phyloP scores from a whole-genome alignment of 2,888 invertebrate species.

The Pristionchus japonicus region DNA sequence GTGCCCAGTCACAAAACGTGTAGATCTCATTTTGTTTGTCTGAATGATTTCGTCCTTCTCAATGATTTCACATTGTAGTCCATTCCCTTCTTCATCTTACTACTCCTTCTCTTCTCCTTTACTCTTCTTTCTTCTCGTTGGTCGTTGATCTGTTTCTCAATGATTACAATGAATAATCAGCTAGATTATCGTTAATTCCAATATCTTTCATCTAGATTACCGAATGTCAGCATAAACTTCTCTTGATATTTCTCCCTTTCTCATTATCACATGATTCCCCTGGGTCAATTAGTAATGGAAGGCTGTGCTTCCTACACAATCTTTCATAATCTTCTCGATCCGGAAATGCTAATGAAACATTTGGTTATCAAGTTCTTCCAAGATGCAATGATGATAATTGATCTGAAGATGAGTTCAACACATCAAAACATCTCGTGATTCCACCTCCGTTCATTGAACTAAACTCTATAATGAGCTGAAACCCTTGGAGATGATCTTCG shows the following conservation, averaged over 20 bases:
- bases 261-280: background rate
- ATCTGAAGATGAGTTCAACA: background rate
- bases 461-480: background rate
- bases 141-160: background rate
- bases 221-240: background rate
- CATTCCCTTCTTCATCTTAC: too few relatives aligned
- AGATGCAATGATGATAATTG: background rate
- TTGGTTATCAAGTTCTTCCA: background rate
- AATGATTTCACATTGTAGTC: background rate
- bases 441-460: background rate
- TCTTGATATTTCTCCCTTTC: background rate
- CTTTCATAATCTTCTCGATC: background rate
- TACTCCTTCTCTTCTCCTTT: too few relatives aligned
- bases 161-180: background rate
- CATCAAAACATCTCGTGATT: background rate
- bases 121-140: background rate
- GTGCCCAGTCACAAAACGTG: background rate
- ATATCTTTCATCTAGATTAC: background rate
- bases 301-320: background rate
- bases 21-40: background rate
- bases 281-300: background rate
- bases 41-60: background rate
- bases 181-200: background rate
- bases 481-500: background rate
- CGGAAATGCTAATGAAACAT: background rate